A percentile compares a stretch with the other conserved stretches of the same genome.
phyloP scores from a whole-genome alignment of 2,113 vertebrate species.

The Alethe diademata region DNA sequence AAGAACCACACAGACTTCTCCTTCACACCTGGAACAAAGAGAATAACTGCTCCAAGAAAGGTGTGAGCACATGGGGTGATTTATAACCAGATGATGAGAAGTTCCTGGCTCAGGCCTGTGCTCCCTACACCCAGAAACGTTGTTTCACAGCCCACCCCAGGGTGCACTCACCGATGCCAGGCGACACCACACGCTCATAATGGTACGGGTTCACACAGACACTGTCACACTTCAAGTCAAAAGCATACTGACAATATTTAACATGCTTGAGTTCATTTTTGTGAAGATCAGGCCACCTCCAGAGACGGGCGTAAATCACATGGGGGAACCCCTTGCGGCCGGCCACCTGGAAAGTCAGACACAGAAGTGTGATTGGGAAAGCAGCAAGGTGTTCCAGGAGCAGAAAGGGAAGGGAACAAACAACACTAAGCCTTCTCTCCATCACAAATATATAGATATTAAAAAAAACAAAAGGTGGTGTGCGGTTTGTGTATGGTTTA shows the following conservation, averaged over 20 bases:
- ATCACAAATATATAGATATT: no score
- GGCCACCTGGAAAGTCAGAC: conserved; percentile 81
- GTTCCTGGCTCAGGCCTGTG: no score
- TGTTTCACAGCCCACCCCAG: not conserved
- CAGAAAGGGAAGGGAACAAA: no score
- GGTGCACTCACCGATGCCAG: conserved; percentile 87
- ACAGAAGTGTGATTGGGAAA: not conserved
- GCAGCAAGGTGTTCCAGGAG: not conserved
- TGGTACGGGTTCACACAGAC: conserved; percentile 98
- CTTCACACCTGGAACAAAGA: fast-evolving
- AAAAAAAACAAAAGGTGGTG: no score
- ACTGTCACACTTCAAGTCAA: conserved; percentile 95
- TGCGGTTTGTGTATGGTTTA: not conserved
- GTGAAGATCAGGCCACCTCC: conserved; percentile 97
- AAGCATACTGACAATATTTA: conserved; percentile 97
- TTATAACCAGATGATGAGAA: no score
- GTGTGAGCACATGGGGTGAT: fast-evolving
- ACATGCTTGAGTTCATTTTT: conserved; percentile 98
- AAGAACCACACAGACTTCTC: not conserved
- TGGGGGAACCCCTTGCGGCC: conserved; percentile 97
- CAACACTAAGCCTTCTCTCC: no score
- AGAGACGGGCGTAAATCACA: conserved; percentile 93
- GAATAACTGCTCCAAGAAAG: fast-evolving
- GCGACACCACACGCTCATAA: conserved; percentile 95
- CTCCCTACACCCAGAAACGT: not conserved